These are phyloP conservation scores for Isotomurus palustris DNA, from an alignment of 2,888 invertebrate genomes.

Conservation along the genomic window DNA sequence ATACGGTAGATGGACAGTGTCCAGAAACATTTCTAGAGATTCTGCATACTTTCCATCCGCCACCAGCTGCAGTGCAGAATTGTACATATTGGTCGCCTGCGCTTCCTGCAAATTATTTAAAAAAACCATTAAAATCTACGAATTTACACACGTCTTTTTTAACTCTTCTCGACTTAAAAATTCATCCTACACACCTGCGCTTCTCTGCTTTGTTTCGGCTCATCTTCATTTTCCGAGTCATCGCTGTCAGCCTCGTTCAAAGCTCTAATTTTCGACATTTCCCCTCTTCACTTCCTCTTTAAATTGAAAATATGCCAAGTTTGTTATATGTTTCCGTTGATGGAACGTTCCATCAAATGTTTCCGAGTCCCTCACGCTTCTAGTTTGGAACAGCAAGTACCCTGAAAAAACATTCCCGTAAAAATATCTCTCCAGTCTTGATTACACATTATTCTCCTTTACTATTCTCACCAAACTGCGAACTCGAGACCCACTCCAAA, in stretches of 20 bases:
- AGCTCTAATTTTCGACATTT: constrained; percentile 57
- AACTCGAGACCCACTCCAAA: too few relatives aligned
- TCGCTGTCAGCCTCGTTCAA: constrained; percentile 62
- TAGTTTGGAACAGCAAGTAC: too few relatives aligned
- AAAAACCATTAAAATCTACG: constrained; percentile 9
- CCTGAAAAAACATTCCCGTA: too few relatives aligned
- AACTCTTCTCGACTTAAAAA: background rate
- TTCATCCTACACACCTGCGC: constrained; percentile 48
- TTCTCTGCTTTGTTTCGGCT: constrained; percentile 57
- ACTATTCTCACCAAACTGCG: too few relatives aligned
- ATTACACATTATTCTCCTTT: too few relatives aligned
- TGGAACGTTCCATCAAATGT: too few relatives aligned
- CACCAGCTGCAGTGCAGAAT: constrained; percentile 67
- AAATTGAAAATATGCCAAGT: too few relatives aligned
- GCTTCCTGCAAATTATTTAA: constrained; percentile 60
- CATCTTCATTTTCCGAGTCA: constrained; percentile 55
- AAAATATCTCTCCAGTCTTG: too few relatives aligned
- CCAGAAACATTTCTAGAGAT: constrained; percentile 64
- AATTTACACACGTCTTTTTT: too few relatives aligned
- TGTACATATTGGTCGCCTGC: constrained; percentile 72
- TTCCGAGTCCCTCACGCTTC: too few relatives aligned
- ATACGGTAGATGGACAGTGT: constrained; percentile 54
- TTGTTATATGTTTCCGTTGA: too few relatives aligned
- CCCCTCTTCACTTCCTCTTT: too few relatives aligned
- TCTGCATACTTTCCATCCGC: constrained; percentile 62